Evolutionary conservation across 2,888 invertebrate species (phyloP), one percentile per base, ranked within the genome.

Genomic region (Apoda limacodes): DNA sequence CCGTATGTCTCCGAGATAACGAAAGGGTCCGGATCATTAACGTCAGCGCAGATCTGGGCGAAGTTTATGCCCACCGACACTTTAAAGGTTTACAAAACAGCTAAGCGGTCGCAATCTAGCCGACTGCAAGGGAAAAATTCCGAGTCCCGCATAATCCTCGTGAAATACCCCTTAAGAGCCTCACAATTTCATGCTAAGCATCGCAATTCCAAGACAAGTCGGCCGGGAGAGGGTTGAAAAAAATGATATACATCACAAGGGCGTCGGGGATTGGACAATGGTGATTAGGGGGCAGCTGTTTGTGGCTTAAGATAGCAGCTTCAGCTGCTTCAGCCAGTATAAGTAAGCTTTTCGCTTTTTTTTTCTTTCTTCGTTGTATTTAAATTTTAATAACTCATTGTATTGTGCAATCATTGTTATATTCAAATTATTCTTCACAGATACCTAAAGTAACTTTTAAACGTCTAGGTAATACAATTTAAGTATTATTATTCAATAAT

Each of bases 111-210:
- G 52, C 60, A 68, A 71, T 68, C 60, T 63, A 60, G 63, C 48
- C 51, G 52, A 50, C 40, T 48, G 46, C 52, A 60, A 64, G 60
- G 62, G 62, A 63, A 71, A 71, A 65, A 71, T 72, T 49, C 51
- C 52, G 47, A 52, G 46, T 52, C 56, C 52, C 45, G 47, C 51
- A 57, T 76, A 75, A 78, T 75, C 72, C 67, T 46, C 48, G 52
- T 40, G 55, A 60, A 71, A 71, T 62, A 55, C 61, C 67, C 62
- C 65, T 71, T 66, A 71, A 72, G 61, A 62, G 60, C 61, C 63
- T 59, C 59, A 68, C 69, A 69, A 76, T 76, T 76, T 78, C 74
- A 75, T 72, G 68, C 63, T 75, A 72, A 76, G 75, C 70, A 70
- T 67, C 63, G 69, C 71, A 67, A 72, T 78, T 70, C 71, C 56